These are phyloP conservation scores for Sebastes umbrosus DNA, from an alignment of 2,797 vertebrate species.

Conservation along the genomic window DNA sequence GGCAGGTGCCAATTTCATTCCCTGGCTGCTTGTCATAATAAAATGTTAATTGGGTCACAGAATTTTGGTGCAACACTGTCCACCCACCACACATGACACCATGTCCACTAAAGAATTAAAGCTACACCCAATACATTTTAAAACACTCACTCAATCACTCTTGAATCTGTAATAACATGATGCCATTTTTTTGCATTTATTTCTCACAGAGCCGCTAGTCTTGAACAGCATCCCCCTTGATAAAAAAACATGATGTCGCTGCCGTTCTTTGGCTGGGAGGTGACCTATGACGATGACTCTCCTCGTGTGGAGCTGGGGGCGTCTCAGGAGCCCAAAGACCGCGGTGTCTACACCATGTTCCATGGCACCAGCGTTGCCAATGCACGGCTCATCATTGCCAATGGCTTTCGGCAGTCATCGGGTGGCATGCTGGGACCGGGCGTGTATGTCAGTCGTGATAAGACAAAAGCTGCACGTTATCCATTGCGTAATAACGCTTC, in stretches of 20 bases:
- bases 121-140: not conserved
- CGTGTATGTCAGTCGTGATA: slow-evolving; percentile 79
- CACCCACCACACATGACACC: not conserved
- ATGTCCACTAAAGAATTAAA: not conserved
- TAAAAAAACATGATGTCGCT: slow-evolving; percentile 47
- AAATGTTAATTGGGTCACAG: not conserved
- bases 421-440: slow-evolving; percentile 79
- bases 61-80: not conserved
- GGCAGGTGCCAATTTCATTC: too few relatives aligned
- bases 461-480: slow-evolving; percentile 76
- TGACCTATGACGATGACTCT: slow-evolving; percentile 55
- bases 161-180: not conserved
- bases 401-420: slow-evolving; percentile 69
- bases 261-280: slow-evolving; percentile 62
- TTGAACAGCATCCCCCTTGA: not conserved
- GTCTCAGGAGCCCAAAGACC: slow-evolving; percentile 64
- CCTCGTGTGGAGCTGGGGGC: slow-evolving; percentile 41
- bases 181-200: not conserved
- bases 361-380: slow-evolving; percentile 70
- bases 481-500: slow-evolving; percentile 18
- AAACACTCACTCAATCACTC: not conserved
- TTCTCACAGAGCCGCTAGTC: not conserved
- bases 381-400: slow-evolving; percentile 66
- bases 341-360: slow-evolving; percentile 77
- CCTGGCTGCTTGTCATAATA: too few relatives aligned